Base-by-base conservation (phyloP, 2,888 invertebrate genomes). In the Neoaliturus tenellus region DNA sequence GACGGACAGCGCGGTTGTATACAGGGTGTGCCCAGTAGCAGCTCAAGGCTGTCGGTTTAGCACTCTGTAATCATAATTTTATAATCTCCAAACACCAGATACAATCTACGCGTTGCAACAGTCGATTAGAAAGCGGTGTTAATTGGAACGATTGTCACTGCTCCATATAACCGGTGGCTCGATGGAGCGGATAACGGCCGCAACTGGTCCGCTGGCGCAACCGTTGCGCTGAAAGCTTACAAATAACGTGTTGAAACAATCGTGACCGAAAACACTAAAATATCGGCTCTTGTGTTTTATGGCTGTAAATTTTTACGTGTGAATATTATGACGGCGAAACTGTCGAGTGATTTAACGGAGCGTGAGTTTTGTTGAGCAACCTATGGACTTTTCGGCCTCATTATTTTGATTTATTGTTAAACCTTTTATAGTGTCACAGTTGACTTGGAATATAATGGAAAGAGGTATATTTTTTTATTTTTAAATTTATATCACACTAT, bases 121-220 rank as follows among this genome's bases (percentile, higher is more conserved):
- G 33, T 20, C 33, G 78, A 48, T 75, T 48, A 55, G 78, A 78
- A 78, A 78, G 78, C 55, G 51, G 78, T 14, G 78, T 78, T 78
- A 78, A 78, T 78, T 78, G 78, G 78, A 55, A 28, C 78, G 78
- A 78, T 55, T 78, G 78, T 78, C 78, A 78, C 78, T 78, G 78
- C 78, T 78, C 78, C 28, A 78, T 48, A 78, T 75, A 44, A 44
- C 28, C 71, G 6, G 14, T n/a, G n/a, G n/a, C n/a, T 39, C 62
- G 62, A 62, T 62, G 12, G 25, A 1, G 17, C n/a, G 5, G 62
- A 62, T 62, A 62, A 28, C 75, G 23, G 41, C 41, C 12, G 1
- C 41, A 31, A 31, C 67, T 33, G n/a, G 1, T 35, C 1, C 31
- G 1, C 35, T 39, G 69, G 4, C 17, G 62, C 62, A 28, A 28